Base-by-base conservation (phyloP, 2,888 invertebrate genomes). In the Pristionchus maxplancki region DNA sequence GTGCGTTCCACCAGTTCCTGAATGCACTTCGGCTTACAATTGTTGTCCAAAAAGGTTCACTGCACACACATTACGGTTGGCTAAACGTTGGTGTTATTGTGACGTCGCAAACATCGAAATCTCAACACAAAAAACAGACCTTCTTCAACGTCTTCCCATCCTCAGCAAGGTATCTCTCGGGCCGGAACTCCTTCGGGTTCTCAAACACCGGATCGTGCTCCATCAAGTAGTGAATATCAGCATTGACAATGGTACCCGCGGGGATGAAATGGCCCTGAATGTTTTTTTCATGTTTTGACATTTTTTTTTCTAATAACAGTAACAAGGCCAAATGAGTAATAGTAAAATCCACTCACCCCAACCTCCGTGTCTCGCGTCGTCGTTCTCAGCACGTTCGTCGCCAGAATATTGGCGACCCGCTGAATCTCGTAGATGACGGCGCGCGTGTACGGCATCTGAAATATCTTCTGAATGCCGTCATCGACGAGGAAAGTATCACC, bases 341-440 rank as follows among this genome's bases (percentile, higher is more conserved):
- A 6, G 31, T 28, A 64, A 31, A 64, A 31, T 31, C 28, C 15
- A 4, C 84, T 40, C 31, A 62, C 84, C 62, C 28, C 28, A n/a
- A 84, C 40, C 37, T 84, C 84, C 34, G 40, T 40, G 62, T 53
- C 84, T 13, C 34, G n/a, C 11, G 62, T 62, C 3, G 62, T 62
- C 40, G 24, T 53, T 24, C 62, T 5, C 53, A 58, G n/a, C 11
- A 84, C 84, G n/a, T 84, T 84, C 62, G 48, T 58, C 13, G 34
- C 37, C 37, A 84, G 84, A 34, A 84, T 84, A 31, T 84, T 84
- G 31, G 37, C 84, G 37, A 15, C 13, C 9, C 84, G 58, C n/a
- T 84, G 84, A 28, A 84, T 84, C 48, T 84, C 84, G 84, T 62
- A 31, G n/a, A 58, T 2, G 62, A 62, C 84, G 3, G 84, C 84